A percentile compares a stretch with the other conserved stretches of the same genome.
These are phyloP conservation scores for Leptonema lineaticorne DNA, from an alignment of 1,140 invertebrate genomes.

Conservation along the genomic window DNA sequence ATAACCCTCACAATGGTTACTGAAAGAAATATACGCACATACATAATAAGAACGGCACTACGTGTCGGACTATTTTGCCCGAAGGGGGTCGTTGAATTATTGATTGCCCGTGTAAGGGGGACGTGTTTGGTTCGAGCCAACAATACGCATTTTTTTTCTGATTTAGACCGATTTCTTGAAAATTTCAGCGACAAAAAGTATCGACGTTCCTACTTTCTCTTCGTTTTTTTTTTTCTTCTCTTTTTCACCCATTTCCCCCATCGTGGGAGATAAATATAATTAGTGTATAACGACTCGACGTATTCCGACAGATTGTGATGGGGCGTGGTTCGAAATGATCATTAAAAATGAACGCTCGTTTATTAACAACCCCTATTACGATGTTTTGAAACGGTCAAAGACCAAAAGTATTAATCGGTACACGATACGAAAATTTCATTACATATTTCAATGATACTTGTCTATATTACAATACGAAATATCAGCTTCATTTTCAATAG, in stretches of 20 bases:
- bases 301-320: too few species aligned
- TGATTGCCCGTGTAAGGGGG: slow-evolving; percentile 24
- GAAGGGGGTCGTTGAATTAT: slow-evolving; percentile 29
- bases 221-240: neutral
- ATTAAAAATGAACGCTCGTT: neutral
- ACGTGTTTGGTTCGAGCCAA: slow-evolving; percentile 13
- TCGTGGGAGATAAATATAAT: slow-evolving; percentile 30
- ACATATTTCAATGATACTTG: too few species aligned
- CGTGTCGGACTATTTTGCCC: slow-evolving; percentile 1
- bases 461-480: too few species aligned
- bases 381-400: neutral
- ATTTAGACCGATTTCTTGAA: slow-evolving; percentile 29
- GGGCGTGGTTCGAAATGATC: neutral
- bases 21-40: neutral
- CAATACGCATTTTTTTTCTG: slow-evolving; percentile 24
- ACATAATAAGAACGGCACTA: neutral
- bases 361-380: neutral
- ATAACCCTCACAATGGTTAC: too few species aligned
- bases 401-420: too few species aligned
- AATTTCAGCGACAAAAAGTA: neutral
- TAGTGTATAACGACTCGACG: too few species aligned
- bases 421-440: too few species aligned
- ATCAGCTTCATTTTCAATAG: too few species aligned
- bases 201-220: neutral
- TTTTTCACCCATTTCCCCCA: slow-evolving; percentile 30